Base-by-base conservation (phyloP, 2,113 vertebrate genomes). In the Scatophagus argus region DNA sequence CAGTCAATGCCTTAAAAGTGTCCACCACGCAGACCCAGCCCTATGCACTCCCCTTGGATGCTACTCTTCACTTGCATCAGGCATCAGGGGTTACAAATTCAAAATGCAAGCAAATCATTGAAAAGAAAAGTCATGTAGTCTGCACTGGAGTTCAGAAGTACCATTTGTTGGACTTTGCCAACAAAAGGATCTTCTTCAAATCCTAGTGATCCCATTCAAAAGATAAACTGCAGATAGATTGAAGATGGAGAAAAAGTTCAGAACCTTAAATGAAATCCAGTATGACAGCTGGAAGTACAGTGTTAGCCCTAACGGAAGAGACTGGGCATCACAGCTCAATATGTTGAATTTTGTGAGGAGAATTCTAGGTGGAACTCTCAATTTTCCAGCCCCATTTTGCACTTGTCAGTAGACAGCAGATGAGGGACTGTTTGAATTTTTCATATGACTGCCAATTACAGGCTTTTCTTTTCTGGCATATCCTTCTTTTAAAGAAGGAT, bases 401-500 rank as follows among this genome's bases (percentile, higher is more conserved):
- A 65, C 71, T 73, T 69, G 74, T 64, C 65, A 63, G 39, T 23
- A 63, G 75, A 58, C 61, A 27, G 66, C 52, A 32, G 43, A 27
- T 3, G 46, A 43, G 58, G n/a, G 55, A n/a, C 46, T 25, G 51
- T 61, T 78, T 84, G 36, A 78, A 76, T 74, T 64, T 80, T 84
- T 77, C 41, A 76, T 38, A 51, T 11, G 31, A 39, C 59, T 68
- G 64, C 36, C 77, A 78, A 55, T 81, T 61, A 60, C 72, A 41
- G 49, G 16, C 6, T 55, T 69, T n/a, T 73, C 17, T 77, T 62
- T 52, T 58, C 31, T 29, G 12, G 36, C 52, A 51, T n/a, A n/a
- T n/a, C n/a, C n/a, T n/a, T n/a, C 56, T 59, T 74, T 71, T 61
- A 84, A 77, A 87, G 61, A 55, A 55, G 46, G 34, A 54, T 71